Conservation (phyloP, 2,113 vertebrate genomes). For the Acanthisitta chloris region DNA sequence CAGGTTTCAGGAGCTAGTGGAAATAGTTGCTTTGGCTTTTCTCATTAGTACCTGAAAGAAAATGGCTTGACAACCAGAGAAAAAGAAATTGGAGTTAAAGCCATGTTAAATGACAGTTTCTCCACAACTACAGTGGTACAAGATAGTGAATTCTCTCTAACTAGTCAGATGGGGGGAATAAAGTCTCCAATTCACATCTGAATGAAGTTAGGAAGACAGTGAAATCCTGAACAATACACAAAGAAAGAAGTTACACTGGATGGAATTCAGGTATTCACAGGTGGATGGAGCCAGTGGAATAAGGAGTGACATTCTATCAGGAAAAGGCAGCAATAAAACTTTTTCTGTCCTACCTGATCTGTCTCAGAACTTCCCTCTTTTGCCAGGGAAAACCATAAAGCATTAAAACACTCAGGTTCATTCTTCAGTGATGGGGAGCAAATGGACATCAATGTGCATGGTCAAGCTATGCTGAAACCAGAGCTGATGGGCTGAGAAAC, state of each 20-base stretch:
- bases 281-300: not conserved
- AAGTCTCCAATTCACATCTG: not conserved
- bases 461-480: not conserved
- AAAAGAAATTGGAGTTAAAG: not conserved
- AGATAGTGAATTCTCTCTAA: not conserved
- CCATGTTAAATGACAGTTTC: not conserved
- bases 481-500: not conserved
- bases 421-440: not conserved
- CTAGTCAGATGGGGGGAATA: not conserved
- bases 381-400: not conserved
- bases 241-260: not conserved
- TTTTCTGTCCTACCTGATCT: not conserved
- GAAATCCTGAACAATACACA: not conserved
- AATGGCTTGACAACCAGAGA: not conserved
- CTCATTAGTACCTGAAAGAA: not conserved
- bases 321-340: not conserved
- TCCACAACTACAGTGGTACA: not conserved
- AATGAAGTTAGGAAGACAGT: not conserved
- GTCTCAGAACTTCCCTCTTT: not conserved
- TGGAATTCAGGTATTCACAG: not conserved
- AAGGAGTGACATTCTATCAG: not conserved
- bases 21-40: not conserved
- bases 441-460: not conserved
- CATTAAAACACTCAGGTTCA: not conserved
- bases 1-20: not conserved